Conservation (phyloP, 2,113 vertebrate genomes). For the Helogale parvula region DNA sequence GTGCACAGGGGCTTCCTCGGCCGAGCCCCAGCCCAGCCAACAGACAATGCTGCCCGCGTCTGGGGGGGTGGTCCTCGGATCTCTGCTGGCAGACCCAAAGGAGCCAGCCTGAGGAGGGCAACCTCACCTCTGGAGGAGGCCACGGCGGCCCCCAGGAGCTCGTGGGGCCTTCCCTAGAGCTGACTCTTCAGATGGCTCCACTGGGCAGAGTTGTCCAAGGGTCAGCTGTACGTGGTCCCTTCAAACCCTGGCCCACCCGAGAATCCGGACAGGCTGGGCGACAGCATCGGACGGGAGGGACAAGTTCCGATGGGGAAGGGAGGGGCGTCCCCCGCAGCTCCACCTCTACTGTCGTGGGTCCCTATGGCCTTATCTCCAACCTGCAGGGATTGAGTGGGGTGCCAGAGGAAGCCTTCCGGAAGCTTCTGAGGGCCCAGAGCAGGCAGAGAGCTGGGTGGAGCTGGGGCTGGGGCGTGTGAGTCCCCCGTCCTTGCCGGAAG, state of each 20-base stretch:
- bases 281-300: too few relatives aligned
- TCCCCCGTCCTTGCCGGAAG: not conserved
- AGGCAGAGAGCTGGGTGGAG: not conserved
- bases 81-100: fast-evolving
- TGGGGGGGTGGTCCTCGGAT: fast-evolving
- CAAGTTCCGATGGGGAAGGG: not conserved
- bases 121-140: fast-evolving
- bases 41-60: fast-evolving
- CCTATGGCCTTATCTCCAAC: not conserved
- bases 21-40: not conserved
- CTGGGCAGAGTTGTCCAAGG: not conserved
- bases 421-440: not conserved
- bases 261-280: not conserved
- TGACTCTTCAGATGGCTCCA: not conserved
- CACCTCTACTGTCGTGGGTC: not conserved
- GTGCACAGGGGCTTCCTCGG: not conserved
- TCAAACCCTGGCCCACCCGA: not conserved
- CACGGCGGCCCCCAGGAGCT: fast-evolving
- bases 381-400: too few relatives aligned
- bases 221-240: not conserved
- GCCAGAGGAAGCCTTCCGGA: not conserved
- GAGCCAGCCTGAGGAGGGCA: not conserved
- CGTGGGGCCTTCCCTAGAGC: not conserved
- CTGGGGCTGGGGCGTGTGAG: not conserved
- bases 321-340: not conserved